A percentile compares a stretch with the other conserved stretches of the same genome.
phyloP scores from a whole-genome alignment of 2,797 vertebrate species.

The Gambelia wislizenii region DNA sequence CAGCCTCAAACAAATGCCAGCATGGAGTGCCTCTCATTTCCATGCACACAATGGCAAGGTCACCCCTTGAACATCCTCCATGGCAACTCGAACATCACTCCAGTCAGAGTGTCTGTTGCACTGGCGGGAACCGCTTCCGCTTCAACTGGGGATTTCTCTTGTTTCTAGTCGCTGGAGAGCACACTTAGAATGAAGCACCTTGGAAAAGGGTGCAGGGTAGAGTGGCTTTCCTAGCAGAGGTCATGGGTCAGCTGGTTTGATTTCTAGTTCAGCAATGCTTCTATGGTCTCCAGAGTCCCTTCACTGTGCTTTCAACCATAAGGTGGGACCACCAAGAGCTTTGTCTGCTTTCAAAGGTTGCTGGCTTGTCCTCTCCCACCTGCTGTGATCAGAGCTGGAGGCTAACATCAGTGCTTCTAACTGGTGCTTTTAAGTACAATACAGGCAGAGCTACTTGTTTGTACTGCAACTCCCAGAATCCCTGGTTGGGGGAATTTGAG shows the following conservation, averaged over 20 bases:
- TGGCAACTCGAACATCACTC: neutral
- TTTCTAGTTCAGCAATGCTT: neutral
- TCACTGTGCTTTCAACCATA: neutral
- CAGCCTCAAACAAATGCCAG: neutral
- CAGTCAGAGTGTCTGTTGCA: neutral
- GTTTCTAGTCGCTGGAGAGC: neutral
- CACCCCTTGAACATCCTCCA: neutral
- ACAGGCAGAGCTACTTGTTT: too few relatives aligned
- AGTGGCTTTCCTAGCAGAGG: neutral
- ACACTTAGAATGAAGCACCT: rapidly evolving
- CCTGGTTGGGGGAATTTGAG: too few relatives aligned
- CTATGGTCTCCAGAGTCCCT: neutral
- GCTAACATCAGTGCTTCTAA: neutral
- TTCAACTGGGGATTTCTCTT: neutral
- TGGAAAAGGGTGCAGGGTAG: neutral
- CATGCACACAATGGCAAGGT: neutral
- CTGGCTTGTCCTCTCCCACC: neutral
- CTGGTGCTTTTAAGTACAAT: neutral
- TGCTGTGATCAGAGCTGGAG: too few relatives aligned
- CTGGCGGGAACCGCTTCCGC: neutral
- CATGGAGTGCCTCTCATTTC: neutral
- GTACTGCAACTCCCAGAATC: too few relatives aligned
- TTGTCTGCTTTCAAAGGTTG: neutral
- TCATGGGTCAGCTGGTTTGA: neutral
- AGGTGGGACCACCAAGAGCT: neutral